These are phyloP conservation scores for Lycocerus yunnanus DNA, from an alignment of 2,888 invertebrate genomes.

Conservation along the genomic window DNA sequence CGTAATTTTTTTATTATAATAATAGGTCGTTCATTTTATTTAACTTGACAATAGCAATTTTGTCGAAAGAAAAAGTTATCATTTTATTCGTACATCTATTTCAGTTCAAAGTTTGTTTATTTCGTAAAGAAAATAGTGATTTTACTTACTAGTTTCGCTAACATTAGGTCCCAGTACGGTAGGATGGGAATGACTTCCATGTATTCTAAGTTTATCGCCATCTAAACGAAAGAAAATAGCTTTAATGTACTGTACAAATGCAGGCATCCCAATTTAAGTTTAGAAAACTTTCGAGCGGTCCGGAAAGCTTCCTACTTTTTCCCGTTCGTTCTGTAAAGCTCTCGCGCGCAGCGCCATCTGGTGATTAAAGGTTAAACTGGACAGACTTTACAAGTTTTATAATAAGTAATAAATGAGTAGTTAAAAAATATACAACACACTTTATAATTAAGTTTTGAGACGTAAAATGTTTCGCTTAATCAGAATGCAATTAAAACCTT, in stretches of 20 bases:
- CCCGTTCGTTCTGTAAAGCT: background rate
- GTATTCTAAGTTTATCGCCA: constrained; percentile 10
- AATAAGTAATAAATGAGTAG: background rate
- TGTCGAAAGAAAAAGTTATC: background rate
- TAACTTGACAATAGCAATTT: background rate
- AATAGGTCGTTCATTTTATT: no score
- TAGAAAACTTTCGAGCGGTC: background rate
- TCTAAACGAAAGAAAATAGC: constrained; percentile 1
- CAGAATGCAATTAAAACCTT: constrained; percentile 14
- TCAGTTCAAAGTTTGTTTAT: background rate
- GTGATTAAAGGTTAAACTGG: background rate
- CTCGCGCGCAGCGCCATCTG: constrained; percentile 1
- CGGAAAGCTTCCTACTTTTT: background rate
- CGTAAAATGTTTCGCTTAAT: background rate
- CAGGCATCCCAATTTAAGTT: background rate
- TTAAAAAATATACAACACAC: background rate
- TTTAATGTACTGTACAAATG: background rate
- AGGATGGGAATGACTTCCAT: constrained; percentile 31
- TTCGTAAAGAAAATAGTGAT: constrained; percentile 18
- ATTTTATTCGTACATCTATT: no score
- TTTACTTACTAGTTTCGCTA: constrained; percentile 74
- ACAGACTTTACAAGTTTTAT: background rate
- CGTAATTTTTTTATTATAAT: background rate
- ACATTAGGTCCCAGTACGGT: constrained; percentile 72
- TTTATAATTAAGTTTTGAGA: background rate